These are phyloP conservation scores for Elymnias hypermnestra DNA, from an alignment of 1,140 invertebrate genomes.

Conservation along the genomic window DNA sequence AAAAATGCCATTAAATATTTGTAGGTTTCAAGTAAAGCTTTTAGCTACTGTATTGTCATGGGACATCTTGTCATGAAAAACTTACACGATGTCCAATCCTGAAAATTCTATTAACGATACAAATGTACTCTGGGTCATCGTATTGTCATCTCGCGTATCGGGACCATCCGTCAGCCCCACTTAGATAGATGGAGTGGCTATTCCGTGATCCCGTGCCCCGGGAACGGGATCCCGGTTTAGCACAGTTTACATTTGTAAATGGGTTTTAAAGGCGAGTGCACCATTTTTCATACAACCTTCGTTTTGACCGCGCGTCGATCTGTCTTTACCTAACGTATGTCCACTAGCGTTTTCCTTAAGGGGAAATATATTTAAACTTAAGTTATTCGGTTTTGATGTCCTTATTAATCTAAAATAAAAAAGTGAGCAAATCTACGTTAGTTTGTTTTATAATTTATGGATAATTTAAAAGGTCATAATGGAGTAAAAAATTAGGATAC, in stretches of 20 bases:
- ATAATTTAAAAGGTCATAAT: no score
- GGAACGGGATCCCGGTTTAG: conserved; percentile 7
- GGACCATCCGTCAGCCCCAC: conserved; percentile 35
- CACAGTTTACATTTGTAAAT: conserved; percentile 46
- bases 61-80: no score
- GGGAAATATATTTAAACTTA: no score
- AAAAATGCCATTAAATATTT: no score
- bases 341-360: neutral
- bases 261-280: conserved; percentile 32
- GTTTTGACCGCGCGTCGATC: conserved; percentile 16
- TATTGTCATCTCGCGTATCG: conserved; percentile 53
- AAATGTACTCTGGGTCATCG: conserved; percentile 58
- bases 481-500: no score
- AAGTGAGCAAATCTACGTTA: no score
- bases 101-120: conserved; percentile 50
- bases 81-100: neutral
- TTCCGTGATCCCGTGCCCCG: conserved; percentile 1
- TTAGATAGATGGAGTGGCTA: conserved; percentile 35
- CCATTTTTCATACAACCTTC: conserved; percentile 23
- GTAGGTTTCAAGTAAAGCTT: no score
- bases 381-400: no score
- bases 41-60: no score
- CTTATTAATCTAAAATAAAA: no score
- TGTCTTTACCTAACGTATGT: conserved; percentile 5
- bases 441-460: no score